phyloP scores from a whole-genome alignment of 2,113 vertebrate species.

The Mystacornis crossleyi region DNA sequence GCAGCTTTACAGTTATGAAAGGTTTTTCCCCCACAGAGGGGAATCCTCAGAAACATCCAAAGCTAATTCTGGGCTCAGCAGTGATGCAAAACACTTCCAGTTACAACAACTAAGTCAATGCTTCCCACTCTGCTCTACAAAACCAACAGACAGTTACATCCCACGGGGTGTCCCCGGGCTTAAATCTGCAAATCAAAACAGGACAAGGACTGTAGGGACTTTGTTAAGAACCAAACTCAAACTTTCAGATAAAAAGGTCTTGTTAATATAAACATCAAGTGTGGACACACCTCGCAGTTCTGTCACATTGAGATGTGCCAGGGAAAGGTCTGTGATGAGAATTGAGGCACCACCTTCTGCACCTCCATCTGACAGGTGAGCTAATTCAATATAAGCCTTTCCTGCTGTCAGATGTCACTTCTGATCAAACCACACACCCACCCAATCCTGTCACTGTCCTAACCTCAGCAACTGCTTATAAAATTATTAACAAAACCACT shows the following conservation, averaged over 20 bases:
- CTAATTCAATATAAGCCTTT: not conserved
- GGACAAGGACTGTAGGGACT: not conserved
- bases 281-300: not conserved
- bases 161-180: not conserved
- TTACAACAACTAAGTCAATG: not conserved
- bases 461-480: not conserved
- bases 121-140: not conserved
- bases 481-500: not conserved
- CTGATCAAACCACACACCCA: not conserved
- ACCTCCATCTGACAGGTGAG: not conserved
- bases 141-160: not conserved
- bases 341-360: not conserved
- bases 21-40: not conserved
- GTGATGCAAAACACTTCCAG: not conserved
- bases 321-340: not conserved
- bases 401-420: not conserved
- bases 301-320: rapidly evolving
- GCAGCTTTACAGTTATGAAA: not conserved
- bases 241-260: not conserved
- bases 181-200: not conserved
- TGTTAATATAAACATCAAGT: rapidly evolving
- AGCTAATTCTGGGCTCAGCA: not conserved
- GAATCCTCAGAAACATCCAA: not conserved
- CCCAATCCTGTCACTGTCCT: not conserved
- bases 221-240: not conserved